Base-by-base conservation (phyloP, 53 echinoderm and acorn worm genomes). In the Henricia sp. region DNA sequence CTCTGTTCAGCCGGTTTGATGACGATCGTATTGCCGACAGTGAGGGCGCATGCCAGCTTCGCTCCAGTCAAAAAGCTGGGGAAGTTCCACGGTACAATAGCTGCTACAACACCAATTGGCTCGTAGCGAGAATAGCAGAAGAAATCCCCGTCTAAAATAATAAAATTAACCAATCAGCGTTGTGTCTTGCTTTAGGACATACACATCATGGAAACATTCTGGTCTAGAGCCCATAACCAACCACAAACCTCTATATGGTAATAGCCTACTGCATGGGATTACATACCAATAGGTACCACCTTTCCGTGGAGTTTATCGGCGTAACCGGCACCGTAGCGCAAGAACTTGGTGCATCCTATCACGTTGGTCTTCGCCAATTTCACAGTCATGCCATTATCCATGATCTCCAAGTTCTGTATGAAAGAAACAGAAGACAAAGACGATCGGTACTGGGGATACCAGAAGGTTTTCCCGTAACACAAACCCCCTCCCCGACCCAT, bases 1-100 rank as follows among this genome's bases (percentile, higher is more conserved):
- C 87, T 90, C 73, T 93, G 93, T 40, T 93, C 93, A 0, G 93
- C 93, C 14, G 90, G 87, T 37, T 93, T 93, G 77, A 93, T 80
- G 35, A 93, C 87, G n/a, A 93, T 52, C 8, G 90, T 90, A 20
- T 90, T 90, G 4, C 93, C 93, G 11, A 73, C 62, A 3, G 90
- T 83, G 46, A 93, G 85, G 44, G 88, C 88, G 37, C 86, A 84
- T 0, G 69, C 51, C 14, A 91, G 50, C 67, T 93, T 93, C 54
- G 86, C 84, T 2, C 62, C 72, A 30, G 84, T 60, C 71, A 93
- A 83, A 25, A 88, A 6, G 1, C 80, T 67, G 2, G 94, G 94
- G 54, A 93, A 93, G 56, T 93, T 93, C 93, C 93, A 93, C 2
- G 85, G 85, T 17, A 65, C 48, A 51, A 85, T 73, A 28, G 85